Conservation (phyloP, 2,888 invertebrate genomes). For the Melinaea marsaeus region DNA sequence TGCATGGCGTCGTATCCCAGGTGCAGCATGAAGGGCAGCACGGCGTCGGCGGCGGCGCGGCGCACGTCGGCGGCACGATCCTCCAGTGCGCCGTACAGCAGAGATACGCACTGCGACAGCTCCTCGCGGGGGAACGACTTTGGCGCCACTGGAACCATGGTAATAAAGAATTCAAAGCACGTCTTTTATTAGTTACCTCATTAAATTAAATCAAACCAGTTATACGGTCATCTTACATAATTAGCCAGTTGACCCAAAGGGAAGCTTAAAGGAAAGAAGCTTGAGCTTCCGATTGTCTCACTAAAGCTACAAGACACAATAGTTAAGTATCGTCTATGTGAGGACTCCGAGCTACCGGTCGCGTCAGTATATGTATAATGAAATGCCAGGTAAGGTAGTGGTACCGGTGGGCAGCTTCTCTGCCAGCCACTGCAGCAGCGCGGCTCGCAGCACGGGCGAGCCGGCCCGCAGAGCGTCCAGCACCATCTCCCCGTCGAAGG, state of each 20-base stretch:
- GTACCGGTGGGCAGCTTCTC: slow-evolving; percentile 85
- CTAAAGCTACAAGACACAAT: too few species aligned
- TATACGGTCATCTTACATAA: too few species aligned
- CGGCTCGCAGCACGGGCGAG: slow-evolving; percentile 88
- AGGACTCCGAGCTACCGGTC: too few species aligned
- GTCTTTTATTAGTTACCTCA: too few species aligned
- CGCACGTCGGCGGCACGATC: slow-evolving; percentile 95
- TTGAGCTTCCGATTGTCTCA: too few species aligned
- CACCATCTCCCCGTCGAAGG: slow-evolving; percentile 91
- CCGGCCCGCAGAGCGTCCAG: slow-evolving; percentile 91
- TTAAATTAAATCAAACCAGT: too few species aligned
- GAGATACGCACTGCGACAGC: slow-evolving; percentile 85
- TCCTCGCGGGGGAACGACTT: slow-evolving; percentile 90
- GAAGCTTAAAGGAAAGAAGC: too few species aligned
- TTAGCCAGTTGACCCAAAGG: too few species aligned
- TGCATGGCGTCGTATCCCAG: slow-evolving; percentile 89
- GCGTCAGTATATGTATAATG: too few species aligned
- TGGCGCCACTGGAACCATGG: slow-evolving; percentile 71
- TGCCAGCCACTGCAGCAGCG: slow-evolving; percentile 91
- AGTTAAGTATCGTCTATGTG: too few species aligned
- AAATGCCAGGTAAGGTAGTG: neutral
- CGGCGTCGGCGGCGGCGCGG: slow-evolving; percentile 92
- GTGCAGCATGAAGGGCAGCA: slow-evolving; percentile 95
- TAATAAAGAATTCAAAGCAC: too few species aligned
- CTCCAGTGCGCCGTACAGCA: slow-evolving; percentile 89